These are phyloP conservation scores for Aphidius gifuensis DNA, from an alignment of 1,140 invertebrate species.

Conservation along the genomic window DNA sequence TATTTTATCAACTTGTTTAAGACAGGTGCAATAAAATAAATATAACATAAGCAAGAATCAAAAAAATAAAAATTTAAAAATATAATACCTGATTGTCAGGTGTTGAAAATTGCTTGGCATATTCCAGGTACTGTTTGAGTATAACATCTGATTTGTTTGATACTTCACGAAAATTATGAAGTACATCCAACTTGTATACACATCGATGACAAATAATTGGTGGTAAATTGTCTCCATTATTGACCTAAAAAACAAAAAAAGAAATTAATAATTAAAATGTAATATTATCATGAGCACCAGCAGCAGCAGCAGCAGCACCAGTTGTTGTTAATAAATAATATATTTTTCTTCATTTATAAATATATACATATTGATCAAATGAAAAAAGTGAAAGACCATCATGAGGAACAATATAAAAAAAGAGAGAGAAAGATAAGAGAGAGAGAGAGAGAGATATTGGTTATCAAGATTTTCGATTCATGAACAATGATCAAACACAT, in stretches of 20 bases:
- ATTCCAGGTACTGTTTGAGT: constrained; percentile 57
- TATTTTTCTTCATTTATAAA: no score
- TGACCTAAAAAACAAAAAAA: constrained; percentile 46
- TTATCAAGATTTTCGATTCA: no score
- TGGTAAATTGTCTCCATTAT: constrained; percentile 54
- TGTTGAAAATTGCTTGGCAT: constrained; percentile 50
- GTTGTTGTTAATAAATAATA: no score
- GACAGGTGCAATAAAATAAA: no score
- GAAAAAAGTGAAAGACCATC: constrained; percentile 6
- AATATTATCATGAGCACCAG: no score
- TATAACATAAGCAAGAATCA: no score
- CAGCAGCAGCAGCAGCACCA: no score
- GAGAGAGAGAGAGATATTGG: no score
- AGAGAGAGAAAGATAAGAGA: no score
- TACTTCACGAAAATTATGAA: constrained; percentile 54
- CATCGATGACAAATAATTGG: constrained; percentile 55
- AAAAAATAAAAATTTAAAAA: no score
- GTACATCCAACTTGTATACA: constrained; percentile 53
- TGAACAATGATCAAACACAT: no score
- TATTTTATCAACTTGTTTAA: not conserved
- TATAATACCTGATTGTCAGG: constrained; percentile 45
- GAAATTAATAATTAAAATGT: no score
- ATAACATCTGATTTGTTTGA: constrained; percentile 55
- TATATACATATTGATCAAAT: constrained; percentile 1
- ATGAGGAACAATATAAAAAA: not conserved